Evolutionary conservation across 1,140 invertebrate genomes (phyloP), one percentile per base, ranked within the genome.

Genomic region (Papilio helenus): DNA sequence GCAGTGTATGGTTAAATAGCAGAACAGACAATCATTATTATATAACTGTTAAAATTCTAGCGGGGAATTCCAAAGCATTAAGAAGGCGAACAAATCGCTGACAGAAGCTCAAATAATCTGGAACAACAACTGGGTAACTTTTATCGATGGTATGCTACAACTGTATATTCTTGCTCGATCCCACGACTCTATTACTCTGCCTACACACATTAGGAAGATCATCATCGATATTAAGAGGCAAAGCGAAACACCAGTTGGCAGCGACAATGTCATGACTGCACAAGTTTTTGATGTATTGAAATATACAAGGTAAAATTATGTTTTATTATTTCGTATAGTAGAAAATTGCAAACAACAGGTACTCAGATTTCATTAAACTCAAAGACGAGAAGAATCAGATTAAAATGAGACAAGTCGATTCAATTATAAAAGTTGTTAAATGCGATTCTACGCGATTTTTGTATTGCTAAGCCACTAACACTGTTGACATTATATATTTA

Each of bases 111-210:
- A 84, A 39, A 51, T 90, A 39, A 29, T 78, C 16, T 90, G 86
- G 87, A 79, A 81, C 49, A 73, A 85, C 26, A 88, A 90, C 71
- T 90, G 88, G 88, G 85, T 88, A 0, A 88, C 88, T 18, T 51
- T 86, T 0, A 78, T 90, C 0, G 87, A 90, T 72, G 86, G 84
- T 14, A 79, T 90, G 58, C 46, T 90, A 1, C 88, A 90, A 79
- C 46, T 90, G 16, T 79, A 86, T 8, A 44, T 79, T 10, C 51
- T 90, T 2, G 82, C 79, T 34, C 71, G 82, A 49, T 42, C 20
- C 14, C 82, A 86, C 46, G 79, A 83, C 2, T 79, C 72, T 0
- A 76, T 88, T 2, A 85, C 83, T 7, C 77, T 81, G 77, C 85
- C 82, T 0, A 29, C 80, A 9, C 84, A 76, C n/a, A 85, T 89